phyloP scores from a whole-genome alignment of 1,140 invertebrate genomes.

The Drosophila teissieri region DNA sequence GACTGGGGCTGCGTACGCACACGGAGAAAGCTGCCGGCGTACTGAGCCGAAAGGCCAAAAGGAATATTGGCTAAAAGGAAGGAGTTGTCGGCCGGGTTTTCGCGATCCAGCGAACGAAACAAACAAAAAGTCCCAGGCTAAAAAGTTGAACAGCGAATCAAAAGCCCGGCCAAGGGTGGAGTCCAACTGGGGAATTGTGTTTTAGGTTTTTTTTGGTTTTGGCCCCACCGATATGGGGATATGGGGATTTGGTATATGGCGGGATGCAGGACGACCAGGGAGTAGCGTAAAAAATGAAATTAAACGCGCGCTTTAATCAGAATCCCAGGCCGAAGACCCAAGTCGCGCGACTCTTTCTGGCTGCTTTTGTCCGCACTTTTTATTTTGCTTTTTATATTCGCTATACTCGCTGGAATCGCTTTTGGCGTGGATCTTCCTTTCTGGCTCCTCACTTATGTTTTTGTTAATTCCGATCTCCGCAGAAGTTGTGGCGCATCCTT shows the following conservation, averaged over 20 bases:
- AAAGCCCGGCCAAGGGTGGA: constrained; percentile 50
- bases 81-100: constrained; percentile 52
- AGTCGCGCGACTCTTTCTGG: constrained; percentile 31
- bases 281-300: constrained; percentile 83
- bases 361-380: constrained; percentile 41
- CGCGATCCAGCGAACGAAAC: constrained; percentile 15
- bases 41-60: constrained; percentile 65
- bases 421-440: constrained; percentile 18
- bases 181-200: constrained; percentile 39
- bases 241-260: not conserved
- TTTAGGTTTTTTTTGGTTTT: constrained; percentile 12
- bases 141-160: constrained; percentile 62
- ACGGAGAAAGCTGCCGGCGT: constrained; percentile 79
- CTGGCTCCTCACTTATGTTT: constrained; percentile 16
- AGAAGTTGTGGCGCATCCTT: constrained; percentile 62
- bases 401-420: constrained; percentile 6
- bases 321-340: constrained; percentile 42
- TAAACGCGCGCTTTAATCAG: constrained; percentile 83
- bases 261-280: constrained; percentile 21
- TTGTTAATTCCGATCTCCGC: constrained; percentile 36
- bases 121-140: constrained; percentile 43
- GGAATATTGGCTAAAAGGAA: constrained; percentile 62
- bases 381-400: constrained; percentile 38
- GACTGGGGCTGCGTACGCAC: constrained; percentile 61
- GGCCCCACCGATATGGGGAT: not conserved